Base-by-base conservation (phyloP, 2,113 vertebrate species). In the Zosterops borbonicus region DNA sequence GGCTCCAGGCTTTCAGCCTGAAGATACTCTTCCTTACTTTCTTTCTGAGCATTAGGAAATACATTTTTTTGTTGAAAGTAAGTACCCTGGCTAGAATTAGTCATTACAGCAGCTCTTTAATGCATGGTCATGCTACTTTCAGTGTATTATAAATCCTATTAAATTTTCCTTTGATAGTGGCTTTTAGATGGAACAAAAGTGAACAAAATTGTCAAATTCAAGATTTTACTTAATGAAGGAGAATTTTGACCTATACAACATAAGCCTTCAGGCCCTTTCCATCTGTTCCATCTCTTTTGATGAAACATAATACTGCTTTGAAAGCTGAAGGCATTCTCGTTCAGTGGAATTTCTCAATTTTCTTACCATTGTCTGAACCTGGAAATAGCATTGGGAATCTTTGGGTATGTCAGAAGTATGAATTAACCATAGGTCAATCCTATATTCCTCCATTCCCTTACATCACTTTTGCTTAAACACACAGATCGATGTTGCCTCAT, bases 151-250 rank as follows among this genome's bases (percentile, higher is more conserved):
- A 93, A 92, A 90, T 81, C 47, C 56, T 44, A 81, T 92, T 77
- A 67, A 65, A 41, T 88, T 83, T 52, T 67, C 47, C 42, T 58
- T 83, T 70, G 59, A 21, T 42, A 47, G 14, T 77, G 29, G 31
- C 41, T 94, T 92, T 86, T 88, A 88, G 67, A 58, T 56, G 46
- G 49, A 55, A 68, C 62, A 87, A 89, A 80, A 93, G n/a, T 58
- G 75, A 83, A 82, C 27, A 87, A 89, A 87, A 78, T 55, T 25
- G 49, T 75, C n/a, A 94, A 37, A 77, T 88, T 68, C 46, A 74
- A 87, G 42, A 50, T 46, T 53, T 70, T 14, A 25, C 13, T 68
- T 93, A 33, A 73, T 23, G 50, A 73, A 65, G n/a, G 58, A 70
- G 31, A 49, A 41, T 64, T 91, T 90, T 87, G 50, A 70, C 37